A percentile compares a stretch with the other conserved stretches of the same genome.
These are phyloP conservation scores for Dolichomitus sp. DNA, from an alignment of 2,888 invertebrate species.

Conservation along the genomic window DNA sequence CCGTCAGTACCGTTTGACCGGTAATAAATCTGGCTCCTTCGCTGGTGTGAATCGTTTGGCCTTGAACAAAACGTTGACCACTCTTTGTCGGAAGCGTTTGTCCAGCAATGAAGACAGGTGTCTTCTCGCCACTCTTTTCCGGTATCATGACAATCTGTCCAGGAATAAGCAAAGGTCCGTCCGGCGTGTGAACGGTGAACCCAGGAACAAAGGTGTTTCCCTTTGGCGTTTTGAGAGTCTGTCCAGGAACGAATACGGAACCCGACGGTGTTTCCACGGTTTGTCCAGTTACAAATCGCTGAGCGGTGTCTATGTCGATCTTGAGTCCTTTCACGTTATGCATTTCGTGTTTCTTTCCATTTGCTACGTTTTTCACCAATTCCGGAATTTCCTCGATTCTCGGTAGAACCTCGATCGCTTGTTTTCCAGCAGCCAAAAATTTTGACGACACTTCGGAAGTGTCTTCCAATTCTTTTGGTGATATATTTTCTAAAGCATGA, in stretches of 20 bases:
- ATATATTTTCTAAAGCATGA: constrained; percentile 87
- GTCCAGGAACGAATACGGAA: constrained; percentile 92
- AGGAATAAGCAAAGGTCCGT: constrained; percentile 91
- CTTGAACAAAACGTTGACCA: constrained; percentile 88
- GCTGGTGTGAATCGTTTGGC: constrained; percentile 89
- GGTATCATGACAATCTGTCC: constrained; percentile 89
- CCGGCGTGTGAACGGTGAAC: constrained; percentile 90
- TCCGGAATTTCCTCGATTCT: constrained; percentile 89
- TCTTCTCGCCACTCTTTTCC: constrained; percentile 87
- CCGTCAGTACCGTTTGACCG: constrained; percentile 89
- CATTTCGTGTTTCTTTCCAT: constrained; percentile 88
- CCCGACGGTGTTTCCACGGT: constrained; percentile 91
- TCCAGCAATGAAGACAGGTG: constrained; percentile 90
- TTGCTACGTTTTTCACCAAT: constrained; percentile 87
- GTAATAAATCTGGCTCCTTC: constrained; percentile 88
- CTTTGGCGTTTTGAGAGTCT: constrained; percentile 90
- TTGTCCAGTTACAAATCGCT: constrained; percentile 91
- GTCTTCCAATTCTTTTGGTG: constrained; percentile 88
- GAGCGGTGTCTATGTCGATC: constrained; percentile 90
- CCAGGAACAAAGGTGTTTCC: constrained; percentile 92
- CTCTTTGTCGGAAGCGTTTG: constrained; percentile 89
- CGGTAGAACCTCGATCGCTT: constrained; percentile 89
- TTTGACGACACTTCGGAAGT: constrained; percentile 89
- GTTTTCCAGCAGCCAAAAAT: constrained; percentile 86
- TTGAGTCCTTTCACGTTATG: constrained; percentile 90